Percentiles rank a stretch among this genome's conserved stretches.
These are phyloP conservation scores for Vannuccia rotundouncinata DNA, from an alignment of 2,888 invertebrate genomes.

Conservation along the genomic window DNA sequence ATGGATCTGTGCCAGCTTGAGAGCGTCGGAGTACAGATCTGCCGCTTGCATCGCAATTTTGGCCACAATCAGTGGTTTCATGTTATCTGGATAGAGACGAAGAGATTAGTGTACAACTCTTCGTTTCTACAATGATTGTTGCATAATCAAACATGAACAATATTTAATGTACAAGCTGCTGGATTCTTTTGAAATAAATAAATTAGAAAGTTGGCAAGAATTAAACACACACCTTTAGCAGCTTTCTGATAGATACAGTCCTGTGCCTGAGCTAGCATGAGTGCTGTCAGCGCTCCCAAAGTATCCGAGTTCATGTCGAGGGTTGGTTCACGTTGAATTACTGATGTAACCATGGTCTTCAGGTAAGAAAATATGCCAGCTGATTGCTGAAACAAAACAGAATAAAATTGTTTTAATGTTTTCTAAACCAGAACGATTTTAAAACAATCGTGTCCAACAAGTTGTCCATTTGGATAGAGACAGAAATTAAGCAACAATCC, in stretches of 20 bases:
- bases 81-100: constrained; percentile 69
- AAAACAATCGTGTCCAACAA: no score
- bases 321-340: constrained; percentile 87
- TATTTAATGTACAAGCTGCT: no score
- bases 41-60: constrained; percentile 85
- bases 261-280: constrained; percentile 97
- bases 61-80: constrained; percentile 86
- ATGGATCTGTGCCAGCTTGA: constrained; percentile 78
- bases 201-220: no score
- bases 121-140: no score
- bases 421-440: no score
- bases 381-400: constrained; percentile 70
- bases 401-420: no score
- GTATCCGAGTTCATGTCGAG: constrained; percentile 89
- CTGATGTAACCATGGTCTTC: constrained; percentile 64
- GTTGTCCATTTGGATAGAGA: no score
- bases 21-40: constrained; percentile 83
- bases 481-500: no score
- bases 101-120: no score
- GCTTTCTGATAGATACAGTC: constrained; percentile 93
- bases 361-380: constrained; percentile 80
- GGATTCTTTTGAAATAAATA: no score
- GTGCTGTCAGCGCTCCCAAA: constrained; percentile 70
- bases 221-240: constrained; percentile 55
- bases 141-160: no score